These are phyloP conservation scores for Hirtodrosophila trivittata DNA, from an alignment of 2,888 invertebrate genomes.

Conservation along the genomic window DNA sequence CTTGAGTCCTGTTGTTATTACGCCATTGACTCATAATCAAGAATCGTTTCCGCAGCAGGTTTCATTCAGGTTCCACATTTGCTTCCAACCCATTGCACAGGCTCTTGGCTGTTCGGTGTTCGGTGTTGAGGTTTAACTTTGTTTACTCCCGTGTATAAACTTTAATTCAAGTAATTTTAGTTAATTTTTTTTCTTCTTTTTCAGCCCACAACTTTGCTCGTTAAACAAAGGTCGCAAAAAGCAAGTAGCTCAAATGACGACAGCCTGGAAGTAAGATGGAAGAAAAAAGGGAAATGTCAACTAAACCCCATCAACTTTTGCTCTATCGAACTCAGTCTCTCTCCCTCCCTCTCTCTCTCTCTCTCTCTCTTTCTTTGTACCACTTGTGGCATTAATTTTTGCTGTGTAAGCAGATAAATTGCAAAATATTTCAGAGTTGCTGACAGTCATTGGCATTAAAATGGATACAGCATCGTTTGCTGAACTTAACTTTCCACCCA, in stretches of 20 bases:
- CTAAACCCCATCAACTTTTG: conserved; percentile 26
- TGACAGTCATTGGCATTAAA: conserved; percentile 72
- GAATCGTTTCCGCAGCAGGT: conserved; percentile 20
- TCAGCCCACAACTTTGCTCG: conserved; percentile 35
- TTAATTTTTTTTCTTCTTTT: conserved; percentile 27
- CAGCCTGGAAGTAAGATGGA: conserved; percentile 3
- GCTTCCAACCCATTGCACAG: conserved; percentile 44
- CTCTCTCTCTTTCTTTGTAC: conserved; percentile 1
- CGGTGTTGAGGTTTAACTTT: conserved; percentile 6
- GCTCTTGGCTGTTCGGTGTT: not conserved
- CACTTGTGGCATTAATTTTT: conserved; percentile 75
- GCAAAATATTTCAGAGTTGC: conserved; percentile 61
- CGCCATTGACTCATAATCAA: conserved; percentile 54
- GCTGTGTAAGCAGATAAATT: conserved; percentile 78
- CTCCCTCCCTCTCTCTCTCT: too few relatives aligned
- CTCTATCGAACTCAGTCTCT: conserved; percentile 4
- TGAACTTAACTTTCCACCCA: conserved; percentile 32
- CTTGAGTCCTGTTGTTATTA: conserved; percentile 46
- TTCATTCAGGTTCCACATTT: conserved; percentile 11
- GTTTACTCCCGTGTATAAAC: conserved; percentile 28
- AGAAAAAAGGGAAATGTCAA: conserved; percentile 38
- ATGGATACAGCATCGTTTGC: conserved; percentile 57
- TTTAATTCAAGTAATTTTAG: conserved; percentile 48
- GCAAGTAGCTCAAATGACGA: conserved; percentile 26
- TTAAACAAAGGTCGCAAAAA: conserved; percentile 24